phyloP scores from a whole-genome alignment of 1,140 invertebrate genomes.

The Drosophila oshimai region DNA sequence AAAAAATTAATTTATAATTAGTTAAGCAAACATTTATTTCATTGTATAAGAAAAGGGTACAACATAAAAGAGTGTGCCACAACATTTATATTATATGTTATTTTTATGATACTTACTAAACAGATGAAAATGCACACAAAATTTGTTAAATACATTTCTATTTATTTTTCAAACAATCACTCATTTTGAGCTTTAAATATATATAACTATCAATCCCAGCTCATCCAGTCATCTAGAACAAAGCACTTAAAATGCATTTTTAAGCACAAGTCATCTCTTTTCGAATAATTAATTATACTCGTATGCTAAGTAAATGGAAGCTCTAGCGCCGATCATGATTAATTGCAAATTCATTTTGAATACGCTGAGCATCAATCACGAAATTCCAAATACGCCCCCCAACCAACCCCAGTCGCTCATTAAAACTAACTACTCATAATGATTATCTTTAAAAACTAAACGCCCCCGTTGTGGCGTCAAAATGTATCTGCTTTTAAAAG shows the following conservation, averaged over 20 bases:
- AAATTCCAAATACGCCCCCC: constrained; percentile 36
- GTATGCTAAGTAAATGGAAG: constrained; percentile 7
- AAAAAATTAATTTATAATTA: no score
- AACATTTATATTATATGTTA: no score
- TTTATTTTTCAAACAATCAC: no score
- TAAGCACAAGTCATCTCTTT: neutral
- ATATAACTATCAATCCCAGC: no score
- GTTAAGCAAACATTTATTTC: no score
- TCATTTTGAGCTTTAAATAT: no score
- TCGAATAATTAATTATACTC: constrained; percentile 8
- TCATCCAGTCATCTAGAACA: no score
- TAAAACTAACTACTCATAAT: constrained; percentile 50
- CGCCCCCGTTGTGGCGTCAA: constrained; percentile 55
- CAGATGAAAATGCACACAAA: no score
- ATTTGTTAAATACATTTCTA: no score
- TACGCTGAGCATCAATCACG: constrained; percentile 44
- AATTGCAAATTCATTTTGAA: constrained; percentile 34
- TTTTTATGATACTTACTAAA: no score
- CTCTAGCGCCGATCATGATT: constrained; percentile 32
- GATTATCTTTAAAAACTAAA: constrained; percentile 54
- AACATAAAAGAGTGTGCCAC: no score
- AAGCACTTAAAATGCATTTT: neutral
- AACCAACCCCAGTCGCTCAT: constrained; percentile 5
- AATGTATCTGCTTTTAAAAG: constrained; percentile 13
- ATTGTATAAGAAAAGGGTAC: no score